These are phyloP conservation scores for Sprattus sprattus DNA, from an alignment of 2,113 vertebrate genomes.

Conservation along the genomic window DNA sequence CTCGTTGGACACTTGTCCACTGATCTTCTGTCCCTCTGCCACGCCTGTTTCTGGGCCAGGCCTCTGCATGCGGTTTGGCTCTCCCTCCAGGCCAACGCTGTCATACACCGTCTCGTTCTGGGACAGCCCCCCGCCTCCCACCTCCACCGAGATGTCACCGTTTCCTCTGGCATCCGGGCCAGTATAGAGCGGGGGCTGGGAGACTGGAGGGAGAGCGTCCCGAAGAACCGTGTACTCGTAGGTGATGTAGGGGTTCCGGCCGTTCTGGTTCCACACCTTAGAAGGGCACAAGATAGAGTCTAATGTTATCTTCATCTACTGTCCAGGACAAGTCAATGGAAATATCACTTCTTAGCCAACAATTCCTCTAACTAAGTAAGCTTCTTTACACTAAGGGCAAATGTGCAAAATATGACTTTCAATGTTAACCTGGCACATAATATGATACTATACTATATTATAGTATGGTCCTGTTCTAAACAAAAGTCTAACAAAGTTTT, in stretches of 20 bases:
- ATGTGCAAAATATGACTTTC: background rate
- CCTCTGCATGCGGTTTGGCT: constrained; percentile 63
- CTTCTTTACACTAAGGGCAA: background rate
- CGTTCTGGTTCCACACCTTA: constrained; percentile 96
- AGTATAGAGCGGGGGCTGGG: constrained; percentile 79
- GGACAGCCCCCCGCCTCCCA: constrained; percentile 61
- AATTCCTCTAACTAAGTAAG: background rate
- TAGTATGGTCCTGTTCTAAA: background rate
- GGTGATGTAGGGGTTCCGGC: constrained; percentile 89
- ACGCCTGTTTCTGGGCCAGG: constrained; percentile 50
- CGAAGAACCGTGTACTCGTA: constrained; percentile 92
- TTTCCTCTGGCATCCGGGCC: constrained; percentile 73
- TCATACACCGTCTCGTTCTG: constrained; percentile 76
- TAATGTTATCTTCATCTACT: background rate
- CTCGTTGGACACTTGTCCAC: constrained; percentile 86
- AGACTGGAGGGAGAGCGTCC: constrained; percentile 73
- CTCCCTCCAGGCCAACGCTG: constrained; percentile 62
- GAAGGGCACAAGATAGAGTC: background rate
- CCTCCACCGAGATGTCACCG: constrained; percentile 61
- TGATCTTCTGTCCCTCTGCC: constrained; percentile 63
- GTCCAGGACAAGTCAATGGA: background rate
- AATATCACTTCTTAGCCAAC: background rate
- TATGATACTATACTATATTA: background rate
- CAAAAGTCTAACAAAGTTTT: background rate
- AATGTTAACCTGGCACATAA: background rate